Evolutionary conservation across 2,797 vertebrate genomes (phyloP).

Genomic region (Acropternis orthonyx): DNA sequence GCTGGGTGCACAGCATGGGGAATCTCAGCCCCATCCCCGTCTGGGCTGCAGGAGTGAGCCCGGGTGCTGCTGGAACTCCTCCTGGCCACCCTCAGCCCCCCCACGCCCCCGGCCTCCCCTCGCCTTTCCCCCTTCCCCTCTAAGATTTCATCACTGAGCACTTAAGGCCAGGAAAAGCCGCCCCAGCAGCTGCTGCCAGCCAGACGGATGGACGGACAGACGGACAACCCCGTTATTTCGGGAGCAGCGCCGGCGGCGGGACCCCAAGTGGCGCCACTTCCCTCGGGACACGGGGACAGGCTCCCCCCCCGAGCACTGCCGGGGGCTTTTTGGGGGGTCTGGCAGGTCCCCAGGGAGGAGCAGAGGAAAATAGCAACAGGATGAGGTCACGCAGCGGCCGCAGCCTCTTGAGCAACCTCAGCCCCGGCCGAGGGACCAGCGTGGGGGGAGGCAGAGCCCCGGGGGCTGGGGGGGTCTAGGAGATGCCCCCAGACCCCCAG

Average conservation of each 20-base stretch:
- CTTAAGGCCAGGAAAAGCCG: background rate
- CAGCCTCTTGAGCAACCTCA: constrained; percentile 30
- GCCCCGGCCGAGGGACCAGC: background rate
- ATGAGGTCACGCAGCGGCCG: constrained; percentile 17
- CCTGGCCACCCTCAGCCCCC: background rate
- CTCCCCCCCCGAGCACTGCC: background rate
- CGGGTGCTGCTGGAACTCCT: background rate
- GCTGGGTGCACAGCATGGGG: accelerated
- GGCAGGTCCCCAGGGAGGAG: background rate
- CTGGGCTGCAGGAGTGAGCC: background rate
- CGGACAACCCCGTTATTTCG: background rate
- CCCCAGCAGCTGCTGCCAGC: background rate
- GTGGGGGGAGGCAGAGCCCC: background rate
- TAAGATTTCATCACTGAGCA: background rate
- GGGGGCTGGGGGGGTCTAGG: no score
- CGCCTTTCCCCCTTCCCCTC: background rate
- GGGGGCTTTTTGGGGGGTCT: background rate
- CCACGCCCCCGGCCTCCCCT: background rate
- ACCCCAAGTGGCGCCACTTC: background rate
- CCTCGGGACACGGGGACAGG: background rate
- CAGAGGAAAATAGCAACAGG: background rate
- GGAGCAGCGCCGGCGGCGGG: background rate
- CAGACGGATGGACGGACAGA: background rate
- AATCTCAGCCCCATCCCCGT: background rate
- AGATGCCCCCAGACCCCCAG: background rate